Evolutionary conservation across 2,113 vertebrate species (phyloP), one percentile per base, ranked within the genome.

Genomic region (Microcebus griseorufus): DNA sequence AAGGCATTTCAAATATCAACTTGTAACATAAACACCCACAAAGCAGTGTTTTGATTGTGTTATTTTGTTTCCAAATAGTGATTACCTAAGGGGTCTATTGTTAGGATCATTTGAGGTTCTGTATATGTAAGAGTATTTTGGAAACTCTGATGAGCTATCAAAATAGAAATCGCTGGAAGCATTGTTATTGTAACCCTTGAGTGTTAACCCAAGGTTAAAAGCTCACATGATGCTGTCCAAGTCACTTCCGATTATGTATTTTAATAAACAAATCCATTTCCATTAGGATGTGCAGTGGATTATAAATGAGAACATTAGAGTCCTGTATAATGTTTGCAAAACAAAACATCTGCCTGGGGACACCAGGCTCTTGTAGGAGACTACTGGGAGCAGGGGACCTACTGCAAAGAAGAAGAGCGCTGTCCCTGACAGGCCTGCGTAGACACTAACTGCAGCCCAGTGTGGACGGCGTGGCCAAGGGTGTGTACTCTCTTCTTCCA

Each of bases 251-350:
- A 90, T 27, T n/a, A 86, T 16, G 6, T 29, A 53, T 72, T 89
- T 85, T 69, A 93, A 73, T 60, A 90, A 88, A 64, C 37, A 94
- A 91, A 51, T 60, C 51, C 34, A 45, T 55, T 72, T 76, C 84
- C 55, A 79, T 42, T 42, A 89, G 55, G 62, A 86, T 64, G 42
- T 51, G 39, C 60, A 10, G 9, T 23, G 6, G 51, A 76, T 90
- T 69, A 37, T 39, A 60, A 93, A 70, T 17, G 75, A 95, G 72
- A 76, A 85, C 48, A 17, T 17, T 0, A 2, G 29, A 25, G 53
- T 65, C 23, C 11, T 69, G 22, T 51, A 29, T 25, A 29, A 69
- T 10, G n/a, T 75, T 1, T 70, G 29, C 3, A 9, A 81, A 96
- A 83, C n/a, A 80, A 45, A 97, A 85, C 51, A 37, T 11, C 32